Conservation (phyloP, 2,888 invertebrate genomes). For the Idaea straminata region DNA sequence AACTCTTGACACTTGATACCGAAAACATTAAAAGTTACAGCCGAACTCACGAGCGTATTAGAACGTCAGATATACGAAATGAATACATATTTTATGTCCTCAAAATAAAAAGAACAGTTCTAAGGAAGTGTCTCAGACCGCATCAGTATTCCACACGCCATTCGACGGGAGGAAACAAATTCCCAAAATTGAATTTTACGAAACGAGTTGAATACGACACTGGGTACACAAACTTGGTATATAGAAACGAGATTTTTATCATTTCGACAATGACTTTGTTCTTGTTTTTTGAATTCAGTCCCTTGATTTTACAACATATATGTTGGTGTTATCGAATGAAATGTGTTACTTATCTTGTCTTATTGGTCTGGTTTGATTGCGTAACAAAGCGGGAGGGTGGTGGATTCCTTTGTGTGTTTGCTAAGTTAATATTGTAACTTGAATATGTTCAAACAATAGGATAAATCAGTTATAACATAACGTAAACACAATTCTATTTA, state of each 20-base stretch:
- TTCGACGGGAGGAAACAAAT: slow-evolving; percentile 77
- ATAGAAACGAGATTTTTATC: slow-evolving; percentile 74
- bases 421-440: background rate
- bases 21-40: slow-evolving; percentile 1
- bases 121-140: slow-evolving; percentile 46
- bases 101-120: slow-evolving; percentile 54
- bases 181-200: slow-evolving; percentile 80
- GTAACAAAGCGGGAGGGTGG: background rate
- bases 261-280: slow-evolving; percentile 67
- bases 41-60: slow-evolving; percentile 26
- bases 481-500: background rate
- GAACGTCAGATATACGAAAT: slow-evolving; percentile 45
- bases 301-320: slow-evolving; percentile 3
- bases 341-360: background rate
- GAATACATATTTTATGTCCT: slow-evolving; percentile 55
- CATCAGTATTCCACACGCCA: slow-evolving; percentile 75
- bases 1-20: background rate
- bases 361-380: background rate
- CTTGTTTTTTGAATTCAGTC: slow-evolving; percentile 21
- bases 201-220: slow-evolving; percentile 79
- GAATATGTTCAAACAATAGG: background rate
- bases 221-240: slow-evolving; percentile 69
- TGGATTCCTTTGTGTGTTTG: background rate
- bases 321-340: background rate
- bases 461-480: background rate